Conservation (phyloP, 2,888 invertebrate genomes). For the Epirrita christyi region DNA sequence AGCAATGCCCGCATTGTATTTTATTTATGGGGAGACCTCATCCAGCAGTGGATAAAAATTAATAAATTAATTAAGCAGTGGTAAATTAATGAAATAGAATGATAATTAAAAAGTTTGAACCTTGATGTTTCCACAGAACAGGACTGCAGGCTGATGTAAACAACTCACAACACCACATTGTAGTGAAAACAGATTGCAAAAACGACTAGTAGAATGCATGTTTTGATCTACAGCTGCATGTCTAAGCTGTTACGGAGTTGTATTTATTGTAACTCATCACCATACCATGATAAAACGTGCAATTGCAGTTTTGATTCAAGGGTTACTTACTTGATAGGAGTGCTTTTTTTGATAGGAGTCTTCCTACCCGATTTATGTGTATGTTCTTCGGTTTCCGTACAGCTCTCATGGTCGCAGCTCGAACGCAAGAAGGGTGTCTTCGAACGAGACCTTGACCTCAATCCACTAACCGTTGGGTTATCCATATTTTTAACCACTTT, state of each 20-base stretch:
- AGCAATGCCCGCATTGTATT: too few species aligned
- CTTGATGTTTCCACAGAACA: too few species aligned
- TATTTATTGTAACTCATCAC: background rate
- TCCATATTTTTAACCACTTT: slow-evolving; percentile 61
- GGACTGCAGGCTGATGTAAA: too few species aligned
- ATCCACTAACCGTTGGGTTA: slow-evolving; percentile 76
- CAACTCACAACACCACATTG: too few species aligned
- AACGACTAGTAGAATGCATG: too few species aligned
- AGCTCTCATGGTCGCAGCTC: slow-evolving; percentile 84
- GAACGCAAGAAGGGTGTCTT: slow-evolving; percentile 87
- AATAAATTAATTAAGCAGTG: too few species aligned
- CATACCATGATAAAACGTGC: background rate
- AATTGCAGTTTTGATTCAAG: background rate
- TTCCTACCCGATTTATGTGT: slow-evolving; percentile 80
- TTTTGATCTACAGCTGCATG: too few species aligned
- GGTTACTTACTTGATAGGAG: slow-evolving; percentile 78
- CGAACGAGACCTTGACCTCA: slow-evolving; percentile 89
- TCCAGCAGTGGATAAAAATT: too few species aligned
- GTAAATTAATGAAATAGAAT: too few species aligned
- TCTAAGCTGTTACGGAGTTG: background rate
- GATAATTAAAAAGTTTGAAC: too few species aligned
- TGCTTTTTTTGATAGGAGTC: slow-evolving; percentile 76
- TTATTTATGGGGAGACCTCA: too few species aligned
- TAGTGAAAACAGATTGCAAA: too few species aligned
- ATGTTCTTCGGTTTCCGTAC: slow-evolving; percentile 81